Base-by-base conservation (phyloP, 1,140 invertebrate genomes). In the Lasioglossum albipes region DNA sequence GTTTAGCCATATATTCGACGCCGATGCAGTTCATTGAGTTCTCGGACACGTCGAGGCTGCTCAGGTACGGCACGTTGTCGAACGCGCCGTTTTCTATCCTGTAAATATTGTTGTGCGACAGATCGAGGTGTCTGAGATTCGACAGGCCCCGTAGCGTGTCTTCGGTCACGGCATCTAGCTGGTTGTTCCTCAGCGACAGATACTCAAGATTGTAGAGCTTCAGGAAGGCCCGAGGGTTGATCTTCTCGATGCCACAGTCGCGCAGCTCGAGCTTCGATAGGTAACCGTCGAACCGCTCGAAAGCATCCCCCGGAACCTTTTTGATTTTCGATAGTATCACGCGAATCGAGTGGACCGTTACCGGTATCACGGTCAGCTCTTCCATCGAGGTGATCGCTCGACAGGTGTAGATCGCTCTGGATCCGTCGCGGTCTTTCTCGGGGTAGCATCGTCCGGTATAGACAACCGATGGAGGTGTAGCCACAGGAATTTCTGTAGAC, bases 1-100 rank as follows among this genome's bases (percentile, higher is more conserved):
- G 77, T 12, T 74, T 36, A 0, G 61, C 82, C 62, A 91, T 83
- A 13, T 87, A 66, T 5, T 90, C 90, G 6, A 88, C 76, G 7
- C 89, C 84, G 22, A 91, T 85, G 64, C 89, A 91, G 66, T 90
- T 91, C 83, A 91, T 84, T 9, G 36, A n/a, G 59, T 91, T 91
- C 0, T 90, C 87, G 0, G 87, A 88, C 0, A 91, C 45, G 52
- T 90, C 89, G 6, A 91, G 62, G 41, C 57, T 83, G 7, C 27
- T 42, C 0, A 91, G 75, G 7, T 75, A 69, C 0, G 87, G 78
- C 3, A 91, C 4, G 10, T 22, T n/a, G n/a, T 88, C 72, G 64
- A 91, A 89, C 2, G 85, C 82, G 2, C 86, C 86, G 22, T 90
- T 90, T 0, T 78, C 76, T 5, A 91, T 89, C 20, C 83, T 62